Percentiles rank a stretch among this genome's conserved stretches.
phyloP scores from a whole-genome alignment of 2,113 vertebrate genomes.

The Panthera tigris region DNA sequence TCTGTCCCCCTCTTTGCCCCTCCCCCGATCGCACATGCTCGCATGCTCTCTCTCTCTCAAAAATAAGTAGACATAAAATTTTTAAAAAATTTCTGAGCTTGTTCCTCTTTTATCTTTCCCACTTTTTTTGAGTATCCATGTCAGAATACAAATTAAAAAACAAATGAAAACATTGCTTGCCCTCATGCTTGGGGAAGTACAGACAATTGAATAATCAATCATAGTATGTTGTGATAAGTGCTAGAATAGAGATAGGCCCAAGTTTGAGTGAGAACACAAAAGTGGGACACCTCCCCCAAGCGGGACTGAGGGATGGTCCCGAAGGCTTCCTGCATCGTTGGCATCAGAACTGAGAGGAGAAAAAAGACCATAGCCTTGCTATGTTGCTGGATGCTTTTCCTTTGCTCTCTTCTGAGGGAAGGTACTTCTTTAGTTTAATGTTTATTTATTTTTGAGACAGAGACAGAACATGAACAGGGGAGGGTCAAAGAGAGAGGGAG shows the following conservation, averaged over 20 bases:
- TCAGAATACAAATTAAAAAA: background rate
- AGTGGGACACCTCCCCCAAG: background rate
- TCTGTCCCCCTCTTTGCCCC: no score
- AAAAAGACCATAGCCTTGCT: background rate
- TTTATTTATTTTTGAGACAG: no score
- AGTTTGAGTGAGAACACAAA: background rate
- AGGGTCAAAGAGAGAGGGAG: no score
- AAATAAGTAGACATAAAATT: no score
- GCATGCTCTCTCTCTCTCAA: no score
- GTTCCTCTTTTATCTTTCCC: background rate
- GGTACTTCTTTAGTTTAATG: no score
- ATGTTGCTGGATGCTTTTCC: background rate
- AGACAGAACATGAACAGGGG: no score
- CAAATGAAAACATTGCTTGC: background rate
- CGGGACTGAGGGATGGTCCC: background rate
- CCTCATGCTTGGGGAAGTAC: background rate
- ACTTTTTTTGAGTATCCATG: background rate
- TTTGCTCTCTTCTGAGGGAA: background rate
- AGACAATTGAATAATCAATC: background rate
- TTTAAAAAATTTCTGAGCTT: background rate
- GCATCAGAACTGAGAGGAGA: background rate
- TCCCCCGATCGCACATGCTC: no score
- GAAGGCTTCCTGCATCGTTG: background rate
- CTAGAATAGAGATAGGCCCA: background rate
- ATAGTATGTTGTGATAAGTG: background rate